Evolutionary conservation across 1,140 invertebrate species (phyloP).

Genomic region (Apis florea): DNA sequence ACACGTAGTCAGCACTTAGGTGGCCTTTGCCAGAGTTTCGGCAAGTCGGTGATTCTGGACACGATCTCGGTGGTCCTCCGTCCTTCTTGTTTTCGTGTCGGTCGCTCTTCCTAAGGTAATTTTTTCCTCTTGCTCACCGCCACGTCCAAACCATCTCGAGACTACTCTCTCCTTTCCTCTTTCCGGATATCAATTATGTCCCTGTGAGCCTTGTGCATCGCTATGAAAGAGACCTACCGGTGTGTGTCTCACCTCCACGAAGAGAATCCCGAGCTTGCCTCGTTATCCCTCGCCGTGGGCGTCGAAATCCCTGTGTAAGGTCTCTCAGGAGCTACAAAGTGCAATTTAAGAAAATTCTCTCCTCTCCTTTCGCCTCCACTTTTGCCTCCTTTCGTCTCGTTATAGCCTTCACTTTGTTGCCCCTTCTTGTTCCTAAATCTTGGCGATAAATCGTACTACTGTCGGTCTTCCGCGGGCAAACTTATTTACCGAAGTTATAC

Average conservation of each 20-base stretch:
- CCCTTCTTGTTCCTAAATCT: conserved; percentile 38
- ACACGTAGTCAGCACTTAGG: conserved; percentile 57
- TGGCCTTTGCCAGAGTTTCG: conserved; percentile 63
- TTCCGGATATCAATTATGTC: conserved; percentile 75
- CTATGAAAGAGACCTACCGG: conserved; percentile 66
- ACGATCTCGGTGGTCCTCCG: conserved; percentile 65
- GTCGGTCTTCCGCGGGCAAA: conserved; percentile 26
- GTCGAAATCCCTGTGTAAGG: conserved; percentile 71
- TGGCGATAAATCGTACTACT: conserved; percentile 52
- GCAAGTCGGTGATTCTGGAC: conserved; percentile 62
- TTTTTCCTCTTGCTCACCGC: conserved; percentile 40
- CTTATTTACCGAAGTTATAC: conserved; percentile 19
- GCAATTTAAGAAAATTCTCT: conserved; percentile 74
- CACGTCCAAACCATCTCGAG: conserved; percentile 32
- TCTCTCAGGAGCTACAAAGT: conserved; percentile 74
- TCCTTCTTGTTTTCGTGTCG: conserved; percentile 47
- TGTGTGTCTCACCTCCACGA: conserved; percentile 65
- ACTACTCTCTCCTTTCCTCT: conserved; percentile 64
- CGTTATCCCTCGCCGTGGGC: conserved; percentile 75
- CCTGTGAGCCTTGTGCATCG: conserved; percentile 59
- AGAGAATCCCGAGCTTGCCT: conserved; percentile 56
- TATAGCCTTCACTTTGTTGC: conserved; percentile 19
- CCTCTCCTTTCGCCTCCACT: conserved; percentile 25
- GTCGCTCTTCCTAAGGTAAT: conserved; percentile 31
- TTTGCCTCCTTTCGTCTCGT: conserved; percentile 44